phyloP scores from a whole-genome alignment of 1,140 invertebrate genomes.

The Drosophila ambigua region DNA sequence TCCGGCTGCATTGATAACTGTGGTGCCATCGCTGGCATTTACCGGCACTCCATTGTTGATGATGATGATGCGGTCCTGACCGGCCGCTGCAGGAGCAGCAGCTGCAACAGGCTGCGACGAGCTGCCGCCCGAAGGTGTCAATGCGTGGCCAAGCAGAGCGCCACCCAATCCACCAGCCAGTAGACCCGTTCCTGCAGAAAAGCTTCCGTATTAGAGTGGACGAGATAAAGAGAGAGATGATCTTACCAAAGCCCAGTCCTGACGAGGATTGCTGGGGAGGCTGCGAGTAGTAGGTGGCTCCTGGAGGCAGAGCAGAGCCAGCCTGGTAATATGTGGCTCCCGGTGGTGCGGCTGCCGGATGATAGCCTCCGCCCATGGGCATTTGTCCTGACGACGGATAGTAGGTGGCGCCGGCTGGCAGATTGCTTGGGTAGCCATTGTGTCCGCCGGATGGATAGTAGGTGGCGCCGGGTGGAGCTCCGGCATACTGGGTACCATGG shows the following conservation, averaged over 20 bases:
- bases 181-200: conserved; percentile 64
- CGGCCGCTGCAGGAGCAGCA: conserved; percentile 48
- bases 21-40: conserved; percentile 70
- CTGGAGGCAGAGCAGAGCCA: conserved; percentile 69
- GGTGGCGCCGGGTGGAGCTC: conserved; percentile 63
- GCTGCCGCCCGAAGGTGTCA: conserved; percentile 65
- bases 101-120: conserved; percentile 51
- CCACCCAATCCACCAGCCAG: conserved; percentile 74
- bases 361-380: conserved; percentile 59
- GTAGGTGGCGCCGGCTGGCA: conserved; percentile 53
- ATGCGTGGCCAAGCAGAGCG: conserved; percentile 68
- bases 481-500: conserved; percentile 55
- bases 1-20: conserved; percentile 70
- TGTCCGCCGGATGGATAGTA: conserved; percentile 66
- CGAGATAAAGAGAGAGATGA: neutral
- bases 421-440: conserved; percentile 40
- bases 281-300: conserved; percentile 66
- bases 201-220: neutral
- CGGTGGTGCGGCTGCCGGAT: conserved; percentile 58
- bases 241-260: conserved; percentile 76
- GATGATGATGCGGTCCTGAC: conserved; percentile 77
- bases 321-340: conserved; percentile 75
- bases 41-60: conserved; percentile 78
- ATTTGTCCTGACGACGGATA: conserved; percentile 56
- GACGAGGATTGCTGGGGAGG: conserved; percentile 76